Evolutionary conservation across 2,888 invertebrate genomes (phyloP), one percentile per base, ranked within the genome.

Genomic region (Cynaeus angustus): DNA sequence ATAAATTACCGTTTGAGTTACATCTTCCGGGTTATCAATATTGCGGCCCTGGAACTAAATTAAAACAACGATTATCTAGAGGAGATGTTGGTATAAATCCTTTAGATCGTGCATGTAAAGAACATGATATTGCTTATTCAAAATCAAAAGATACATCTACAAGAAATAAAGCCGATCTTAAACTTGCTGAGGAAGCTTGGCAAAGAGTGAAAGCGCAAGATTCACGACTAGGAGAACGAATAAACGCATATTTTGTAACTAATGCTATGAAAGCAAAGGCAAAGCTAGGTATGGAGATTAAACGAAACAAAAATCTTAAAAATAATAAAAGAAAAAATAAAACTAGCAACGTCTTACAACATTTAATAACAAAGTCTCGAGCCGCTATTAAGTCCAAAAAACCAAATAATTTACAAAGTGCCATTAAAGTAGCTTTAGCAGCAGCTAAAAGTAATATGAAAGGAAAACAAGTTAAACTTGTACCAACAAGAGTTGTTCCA

Each of bases 131-230:
- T 43, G 78, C 78, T 1, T 82, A 83, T 68, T 70, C 67, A 3
- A 33, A 72, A 33, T 14, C 64, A 50, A 68, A 67, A 21, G 69
- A 73, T 69, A 59, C 78, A 59, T 14, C 53, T 10, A 64, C 72
- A 46, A 74, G 83, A 46, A 78, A 83, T 70, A 70, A 73, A 56
- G 84, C 84, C 1, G 84, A 86, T 76, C 71, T 76, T 66, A 26
- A 74, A 14, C 72, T 84, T 8, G 74, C 76, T n/a, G 75, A 81
- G 43, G 75, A 75, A 75, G 83, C 82, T 26, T 77, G 71, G 78
- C 30, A 79, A 45, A 71, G 79, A 28, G 74, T 79, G 12, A 68
- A 68, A 26, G 66, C 81, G 3, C 73, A 66, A 71, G 79, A 81
- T 72, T 66, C 80, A 6, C 74, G 62, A 26, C 13, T 80, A 26